phyloP scores from a whole-genome alignment of 2,797 vertebrate genomes.

The Carapus acus region DNA sequence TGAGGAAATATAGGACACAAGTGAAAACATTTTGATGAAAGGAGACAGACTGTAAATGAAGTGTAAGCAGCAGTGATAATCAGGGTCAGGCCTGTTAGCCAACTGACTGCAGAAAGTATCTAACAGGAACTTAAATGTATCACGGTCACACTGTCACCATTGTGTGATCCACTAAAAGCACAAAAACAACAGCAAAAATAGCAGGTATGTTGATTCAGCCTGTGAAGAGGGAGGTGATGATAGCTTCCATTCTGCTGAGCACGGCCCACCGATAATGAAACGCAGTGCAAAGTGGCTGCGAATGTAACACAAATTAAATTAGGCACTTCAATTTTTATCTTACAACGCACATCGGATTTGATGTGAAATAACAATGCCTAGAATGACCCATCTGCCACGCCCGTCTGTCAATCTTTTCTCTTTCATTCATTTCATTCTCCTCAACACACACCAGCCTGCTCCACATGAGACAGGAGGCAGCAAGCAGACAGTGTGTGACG shows the following conservation, averaged over 20 bases:
- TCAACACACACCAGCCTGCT: constrained; percentile 36
- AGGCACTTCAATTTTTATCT: constrained; percentile 58
- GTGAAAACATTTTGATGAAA: too few species aligned
- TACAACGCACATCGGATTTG: constrained; percentile 42
- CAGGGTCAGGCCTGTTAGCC: not conserved
- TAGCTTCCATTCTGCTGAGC: constrained; percentile 27
- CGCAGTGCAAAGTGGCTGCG: constrained; percentile 58
- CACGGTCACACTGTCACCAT: constrained; percentile 1
- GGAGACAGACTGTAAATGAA: too few species aligned
- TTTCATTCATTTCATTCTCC: constrained; percentile 11
- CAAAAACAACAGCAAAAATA: too few species aligned
- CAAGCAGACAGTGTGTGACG: not conserved
- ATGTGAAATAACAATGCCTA: constrained; percentile 38
- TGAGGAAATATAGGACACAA: too few species aligned
- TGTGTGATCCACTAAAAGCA: constrained; percentile 13
- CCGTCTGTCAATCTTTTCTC: not conserved
- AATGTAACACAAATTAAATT: constrained; percentile 61
- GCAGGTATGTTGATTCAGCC: constrained; percentile 27
- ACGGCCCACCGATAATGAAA: constrained; percentile 60
- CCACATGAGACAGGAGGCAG: not conserved
- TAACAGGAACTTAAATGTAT: constrained; percentile 4
- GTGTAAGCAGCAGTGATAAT: too few species aligned
- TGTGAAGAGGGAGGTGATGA: constrained; percentile 27
- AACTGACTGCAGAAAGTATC: not conserved
- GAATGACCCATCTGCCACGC: constrained; percentile 1